phyloP scores from a whole-genome alignment of 1,140 invertebrate species.

The Xylocopa sonorina region DNA sequence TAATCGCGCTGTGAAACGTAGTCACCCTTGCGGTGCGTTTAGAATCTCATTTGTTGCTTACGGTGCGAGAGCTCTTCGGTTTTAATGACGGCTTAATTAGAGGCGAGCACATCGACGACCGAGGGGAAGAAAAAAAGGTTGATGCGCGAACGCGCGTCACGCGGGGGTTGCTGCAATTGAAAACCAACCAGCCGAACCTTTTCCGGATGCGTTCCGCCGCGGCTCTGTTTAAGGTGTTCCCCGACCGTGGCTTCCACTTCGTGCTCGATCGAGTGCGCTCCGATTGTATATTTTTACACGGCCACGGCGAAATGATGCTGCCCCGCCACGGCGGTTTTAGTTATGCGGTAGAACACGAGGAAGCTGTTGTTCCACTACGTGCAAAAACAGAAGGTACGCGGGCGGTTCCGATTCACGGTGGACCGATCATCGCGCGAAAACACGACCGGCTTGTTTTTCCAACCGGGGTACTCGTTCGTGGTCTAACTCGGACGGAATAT shows the following conservation, averaged over 20 bases:
- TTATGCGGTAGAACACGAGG: constrained; percentile 46
- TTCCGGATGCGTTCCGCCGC: not conserved
- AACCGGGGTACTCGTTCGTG: constrained; percentile 64
- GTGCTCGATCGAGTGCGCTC: constrained; percentile 33
- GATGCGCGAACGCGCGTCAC: constrained; percentile 27
- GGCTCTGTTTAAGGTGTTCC: constrained; percentile 25
- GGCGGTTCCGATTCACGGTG: constrained; percentile 65
- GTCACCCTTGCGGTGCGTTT: constrained; percentile 22
- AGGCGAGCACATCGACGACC: not conserved
- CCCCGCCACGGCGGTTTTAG: constrained; percentile 33
- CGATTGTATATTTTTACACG: constrained; percentile 59
- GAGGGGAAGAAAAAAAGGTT: not conserved
- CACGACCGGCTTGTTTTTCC: constrained; percentile 65
- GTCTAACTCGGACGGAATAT: constrained; percentile 44
- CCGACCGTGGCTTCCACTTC: constrained; percentile 1
- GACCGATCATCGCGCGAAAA: constrained; percentile 69
- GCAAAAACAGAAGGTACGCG: constrained; percentile 65
- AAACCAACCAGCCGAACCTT: not conserved
- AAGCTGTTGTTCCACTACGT: constrained; percentile 67
- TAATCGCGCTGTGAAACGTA: constrained; percentile 34
- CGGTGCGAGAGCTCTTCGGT: not conserved
- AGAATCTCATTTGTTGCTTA: constrained; percentile 15
- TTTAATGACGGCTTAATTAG: constrained; percentile 30
- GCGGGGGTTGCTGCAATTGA: constrained; percentile 23
- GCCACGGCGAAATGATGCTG: constrained; percentile 55